Evolutionary conservation across 2,888 invertebrate genomes (phyloP), one percentile per base, ranked within the genome.

Genomic region (Netelia virgata): DNA sequence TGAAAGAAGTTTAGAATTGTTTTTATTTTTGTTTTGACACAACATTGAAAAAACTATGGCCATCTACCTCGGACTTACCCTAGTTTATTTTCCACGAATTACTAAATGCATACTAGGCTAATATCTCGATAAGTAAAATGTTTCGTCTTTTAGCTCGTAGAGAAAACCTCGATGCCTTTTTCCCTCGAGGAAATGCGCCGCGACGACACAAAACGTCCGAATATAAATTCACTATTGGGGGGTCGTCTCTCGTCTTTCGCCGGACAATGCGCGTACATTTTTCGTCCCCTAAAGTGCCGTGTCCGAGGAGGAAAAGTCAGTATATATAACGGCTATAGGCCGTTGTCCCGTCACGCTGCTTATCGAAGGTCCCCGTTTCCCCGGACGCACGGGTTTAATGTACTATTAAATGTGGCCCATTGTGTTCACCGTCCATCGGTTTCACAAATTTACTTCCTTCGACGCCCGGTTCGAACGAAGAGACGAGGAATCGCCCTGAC

Each of bases 371-470:
- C 47, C 79, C 84, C 84, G 81, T 83, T 84, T 84, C 73, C 69
- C 82, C 76, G 76, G 50, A 68, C 75, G 77, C 81, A 84, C 87
- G 87, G 86, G 86, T 87, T 87, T 93, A 93, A 93, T 93, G 93
- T 93, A 92, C 91, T 92, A 93, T 92, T 90, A 93, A 93, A 93
- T 92, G 92, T 89, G 90, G 85, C 90, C 84, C 87, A 93, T 93
- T 93, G 93, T 93, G 88, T 86, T 85, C 85, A 83, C 61, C 90
- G 91, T 90, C 89, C 89, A 90, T 90, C 88, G 91, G 87, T 88
- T 88, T 91, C 89, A 90, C 91, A 91, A 92, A 92, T 92, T 91
- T 89, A 91, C 90, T 92, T 92, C 91, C 91, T 91, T 85, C 87
- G 85, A 85, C 82, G 86, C 85, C 85, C 87, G 86, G 84, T 85